Evolutionary conservation across 2,797 vertebrate genomes (phyloP).

Genomic region (Anguilla obscura): DNA sequence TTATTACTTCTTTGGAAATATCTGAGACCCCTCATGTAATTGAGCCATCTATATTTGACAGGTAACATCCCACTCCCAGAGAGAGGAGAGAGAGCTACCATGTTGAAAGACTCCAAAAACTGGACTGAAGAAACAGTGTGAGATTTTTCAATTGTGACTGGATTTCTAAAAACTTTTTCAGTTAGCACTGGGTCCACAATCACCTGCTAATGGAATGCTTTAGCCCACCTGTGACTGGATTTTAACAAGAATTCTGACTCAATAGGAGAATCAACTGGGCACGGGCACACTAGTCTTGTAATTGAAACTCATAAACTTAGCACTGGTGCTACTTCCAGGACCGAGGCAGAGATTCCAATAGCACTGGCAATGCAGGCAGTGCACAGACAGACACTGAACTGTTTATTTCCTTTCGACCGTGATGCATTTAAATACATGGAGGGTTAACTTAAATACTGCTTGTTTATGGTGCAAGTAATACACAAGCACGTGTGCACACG

Average conservation of each 20-base stretch:
- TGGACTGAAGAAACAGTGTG: slow-evolving; percentile 39
- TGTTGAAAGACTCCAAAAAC: slow-evolving; percentile 64
- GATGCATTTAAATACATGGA: not conserved
- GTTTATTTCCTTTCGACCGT: not conserved
- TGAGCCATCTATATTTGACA: slow-evolving; percentile 53
- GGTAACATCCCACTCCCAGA: slow-evolving; percentile 89
- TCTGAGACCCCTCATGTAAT: not conserved
- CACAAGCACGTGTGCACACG: not conserved
- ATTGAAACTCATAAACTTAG: not conserved
- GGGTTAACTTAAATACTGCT: too few species aligned
- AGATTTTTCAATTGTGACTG: too few species aligned
- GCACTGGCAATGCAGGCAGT: not conserved
- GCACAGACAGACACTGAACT: not conserved
- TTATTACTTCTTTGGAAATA: not conserved
- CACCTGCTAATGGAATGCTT: not conserved
- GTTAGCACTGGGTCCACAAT: too few species aligned
- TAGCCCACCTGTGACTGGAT: not conserved
- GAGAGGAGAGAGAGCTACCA: slow-evolving; percentile 67
- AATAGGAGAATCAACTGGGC: not conserved
- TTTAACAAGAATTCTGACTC: not conserved
- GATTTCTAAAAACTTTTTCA: too few species aligned
- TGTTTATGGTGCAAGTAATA: not conserved
- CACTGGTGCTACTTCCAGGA: not conserved
- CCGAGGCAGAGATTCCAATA: not conserved
- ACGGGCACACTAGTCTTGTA: not conserved